Evolutionary conservation across 2,113 vertebrate genomes (phyloP), one percentile per base, ranked within the genome.

Genomic region (Pedionomus torquatus): DNA sequence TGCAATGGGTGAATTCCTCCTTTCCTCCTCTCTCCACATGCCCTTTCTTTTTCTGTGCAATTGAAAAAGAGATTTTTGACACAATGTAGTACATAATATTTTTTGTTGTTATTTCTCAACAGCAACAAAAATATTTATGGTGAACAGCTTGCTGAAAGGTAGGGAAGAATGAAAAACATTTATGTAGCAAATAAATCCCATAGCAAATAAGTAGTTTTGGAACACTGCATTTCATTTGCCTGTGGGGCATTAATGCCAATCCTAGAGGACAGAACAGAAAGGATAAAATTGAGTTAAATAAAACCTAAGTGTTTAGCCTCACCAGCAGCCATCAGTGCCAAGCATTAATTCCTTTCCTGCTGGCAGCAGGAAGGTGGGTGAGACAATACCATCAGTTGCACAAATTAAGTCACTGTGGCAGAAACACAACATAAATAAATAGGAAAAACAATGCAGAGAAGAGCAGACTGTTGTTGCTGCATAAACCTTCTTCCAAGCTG

Each of bases 371-470:
- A 95, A 90, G 90, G 90, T 92, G 89, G 89, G 90, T 82, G 86
- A 95, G 85, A 93, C 95, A 95, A 65, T 78, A 55, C 85, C 37
- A 6, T 89, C 93, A 87, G 68, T 33, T 61, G 91, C 76, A 91
- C 89, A 92, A 96, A 96, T 97, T 95, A 96, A 97, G 92, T 92
- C 97, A 81, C 92, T 90, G 83, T 94, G 94, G 92, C 94, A 97
- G 95, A 88, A 95, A 94, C 69, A 93, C 70, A 87, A 93, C 87
- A 85, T 39, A 78, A 92, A 97, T 75, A 95, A 92, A 93, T 33
- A 93, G 82, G 25, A 35, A 66, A 77, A 85, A 74, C 84, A 90
- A 85, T 90, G 83, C 77, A 87, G 93, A 89, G 83, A 2, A 89
- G 92, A 93, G 14, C 80, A 95, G 93, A 39, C 63, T 87, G 43